Evolutionary conservation across 1,140 invertebrate genomes (phyloP), one percentile per base, ranked within the genome.

Genomic region (Hestina assimilis): DNA sequence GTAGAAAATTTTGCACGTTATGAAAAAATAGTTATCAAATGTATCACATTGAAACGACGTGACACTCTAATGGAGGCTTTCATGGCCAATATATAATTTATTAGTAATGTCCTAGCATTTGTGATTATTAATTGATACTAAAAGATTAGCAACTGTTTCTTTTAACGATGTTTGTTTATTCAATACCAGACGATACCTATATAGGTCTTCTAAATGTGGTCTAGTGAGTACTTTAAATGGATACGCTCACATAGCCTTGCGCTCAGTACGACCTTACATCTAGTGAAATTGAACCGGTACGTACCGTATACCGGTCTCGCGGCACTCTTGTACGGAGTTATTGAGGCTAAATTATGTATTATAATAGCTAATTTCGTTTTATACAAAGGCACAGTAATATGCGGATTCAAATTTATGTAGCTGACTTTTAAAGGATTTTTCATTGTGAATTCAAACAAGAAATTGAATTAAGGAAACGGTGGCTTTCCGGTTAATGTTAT

Each of bases 231-330:
- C 57, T 51, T 61, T 33, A 40, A 65, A 59, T 69, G 63, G 41
- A 63, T 67, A 75, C 81, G 75, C 62, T 82, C 77, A 79, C 74
- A 64, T 81, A 80, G 79, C 82, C 79, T 85, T 83, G 82, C 53
- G 66, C 65, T 61, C 69, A 38, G 61, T 63, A 63, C 72, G 80
- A 83, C 80, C 82, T 83, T 85, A 82, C 70, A 63, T 75, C 75
- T 80, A 79, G 83, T 83, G 79, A 86, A 83, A 86, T 86, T 86
- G 72, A 81, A 83, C 74, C 71, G 66, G 72, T 79, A 77, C 59
- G 61, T 60, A 60, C 42, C 66, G 58, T 54, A 59, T 70, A 74
- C 65, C 63, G 65, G 58, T 69, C 65, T 62, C 21, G 54, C 66
- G 66, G 63, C 61, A 69, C 62, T 71, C 61, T 51, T 69, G 62